Evolutionary conservation across 2,888 invertebrate species (phyloP), one percentile per base, ranked within the genome.

Genomic region (Dichetophora obliterata): DNA sequence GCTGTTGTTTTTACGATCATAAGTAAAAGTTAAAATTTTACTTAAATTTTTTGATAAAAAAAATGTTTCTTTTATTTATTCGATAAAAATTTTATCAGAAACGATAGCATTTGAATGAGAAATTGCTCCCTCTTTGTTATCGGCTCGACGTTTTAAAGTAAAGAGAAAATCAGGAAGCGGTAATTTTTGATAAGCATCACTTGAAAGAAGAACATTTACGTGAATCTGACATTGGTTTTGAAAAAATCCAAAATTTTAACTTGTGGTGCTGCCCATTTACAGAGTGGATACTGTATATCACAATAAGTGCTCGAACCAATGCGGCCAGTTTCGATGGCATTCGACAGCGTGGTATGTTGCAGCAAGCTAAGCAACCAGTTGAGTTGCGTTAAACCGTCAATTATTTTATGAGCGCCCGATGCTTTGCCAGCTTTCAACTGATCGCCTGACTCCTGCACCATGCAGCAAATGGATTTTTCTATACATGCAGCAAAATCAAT

Each of bases 401-500:
- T 83, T 59, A 92, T 88, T 84, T 91, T 91, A 78, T 91, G 91
- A 6, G 86, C 80, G 77, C 90, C 91, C 0, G 88, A 86, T 3
- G 90, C 90, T 34, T 84, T 81, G 2, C 91, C 90, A 11, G 68
- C 14, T 71, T 82, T 79, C 8, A 73, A 5, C 14, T 66, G 89
- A 0, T 82, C 83, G 0, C 87, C 84, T 0, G 91, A 88, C 1
- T 86, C 88, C 77, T 90, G 88, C 5, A 91, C 89, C 19, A 90
- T 84, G 75, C 90, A 87, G 80, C 93, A 93, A 37, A 92, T 87
- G 1, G 91, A 90, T 79, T 92, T 90, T 84, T 93, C 92, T 85
- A 92, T 87, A 82, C 93, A 93, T 0, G 91, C 90, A 0, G 91
- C 91, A 2, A 93, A 88, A 84, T 93, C 92, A n/a, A 93, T 90